phyloP scores from a whole-genome alignment of 92 coral and sea anemone genomes.

The Ricordea florida region DNA sequence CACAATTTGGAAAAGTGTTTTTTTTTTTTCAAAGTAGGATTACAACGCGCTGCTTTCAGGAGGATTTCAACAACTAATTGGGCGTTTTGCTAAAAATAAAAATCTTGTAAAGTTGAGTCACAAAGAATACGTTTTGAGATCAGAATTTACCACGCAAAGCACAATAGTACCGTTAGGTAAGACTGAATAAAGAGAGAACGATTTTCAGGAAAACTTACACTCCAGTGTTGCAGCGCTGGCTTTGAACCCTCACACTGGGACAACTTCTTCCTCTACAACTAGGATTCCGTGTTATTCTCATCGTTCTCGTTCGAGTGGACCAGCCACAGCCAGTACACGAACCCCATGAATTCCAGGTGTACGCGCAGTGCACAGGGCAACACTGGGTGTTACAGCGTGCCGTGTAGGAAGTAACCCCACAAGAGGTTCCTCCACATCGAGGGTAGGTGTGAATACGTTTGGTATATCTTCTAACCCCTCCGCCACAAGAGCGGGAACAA shows the following conservation, averaged over 20 bases:
- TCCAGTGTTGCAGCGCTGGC: constrained; percentile 68
- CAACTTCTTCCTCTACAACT: constrained; percentile 65
- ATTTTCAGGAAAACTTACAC: no score
- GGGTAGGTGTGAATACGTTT: background rate
- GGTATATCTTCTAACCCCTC: background rate
- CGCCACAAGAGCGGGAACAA: constrained; percentile 39
- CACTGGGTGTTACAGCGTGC: constrained; percentile 16
- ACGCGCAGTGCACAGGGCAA: constrained; percentile 44
- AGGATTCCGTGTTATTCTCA: constrained; percentile 19
- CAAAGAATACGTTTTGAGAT: no score
- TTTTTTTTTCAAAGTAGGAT: no score
- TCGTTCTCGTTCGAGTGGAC: constrained; percentile 54
- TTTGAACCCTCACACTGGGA: constrained; percentile 29
- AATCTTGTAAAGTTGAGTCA: no score
- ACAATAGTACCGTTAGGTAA: no score
- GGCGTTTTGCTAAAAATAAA: no score
- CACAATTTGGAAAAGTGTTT: no score
- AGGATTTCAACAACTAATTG: no score
- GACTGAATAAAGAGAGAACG: no score
- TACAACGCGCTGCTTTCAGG: no score
- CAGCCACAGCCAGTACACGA: constrained; percentile 62
- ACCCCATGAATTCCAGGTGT: constrained; percentile 53
- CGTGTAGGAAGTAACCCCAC: background rate
- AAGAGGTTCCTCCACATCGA: constrained; percentile 19
- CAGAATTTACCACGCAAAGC: no score